Evolutionary conservation across 2,797 vertebrate genomes (phyloP), one percentile per base, ranked within the genome.

Genomic region (Thaleichthys pacificus): DNA sequence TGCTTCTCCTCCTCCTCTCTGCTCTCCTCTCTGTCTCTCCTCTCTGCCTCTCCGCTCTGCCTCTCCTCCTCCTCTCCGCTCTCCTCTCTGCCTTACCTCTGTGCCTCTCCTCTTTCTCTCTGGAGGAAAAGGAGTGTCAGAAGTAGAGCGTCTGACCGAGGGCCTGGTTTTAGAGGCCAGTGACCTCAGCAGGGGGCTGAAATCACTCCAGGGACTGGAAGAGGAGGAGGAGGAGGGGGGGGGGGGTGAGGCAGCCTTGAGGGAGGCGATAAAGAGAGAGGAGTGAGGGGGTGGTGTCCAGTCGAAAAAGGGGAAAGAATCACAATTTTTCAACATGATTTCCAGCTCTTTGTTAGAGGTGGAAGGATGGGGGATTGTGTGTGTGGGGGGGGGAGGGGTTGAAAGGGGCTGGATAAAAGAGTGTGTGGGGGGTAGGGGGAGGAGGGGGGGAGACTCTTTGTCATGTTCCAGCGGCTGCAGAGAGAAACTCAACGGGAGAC

Each of bases 151-250:
- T 65, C 30, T 38, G 17, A n/a, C 42, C 19, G 24, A 62, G 28
- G 61, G 9, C 22, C 3, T 63, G 57, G 70, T 70, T 35, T 86
- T 82, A 77, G 70, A 81, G 63, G 71, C 80, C 42, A 14, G 42
- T 86, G 80, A 84, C 80, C 74, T 86, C 70, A 66, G 66, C 24
- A 8, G n/a, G 35, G 35, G 42, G 42, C 42, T 47, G 42, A 57
- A 65, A 64, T 74, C 80, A 69, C 64, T n/a, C 62, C 70, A 12
- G 42, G 42, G 42, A 12, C 42, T 47, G 42, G 42, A 47, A 11
- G 8, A 47, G 42, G 42, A 14, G 42, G 42, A 12, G 42, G 42
- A 12, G 42, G 42, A 14, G 42, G 71, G 32, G 5, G 32, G 69
- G 77, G 24, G 17, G 38, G 51, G 38, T 28, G 35, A 15, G 62